Evolutionary conservation across 2,797 vertebrate genomes (phyloP), one percentile per base, ranked within the genome.

Genomic region (Aulostomus chinensis): DNA sequence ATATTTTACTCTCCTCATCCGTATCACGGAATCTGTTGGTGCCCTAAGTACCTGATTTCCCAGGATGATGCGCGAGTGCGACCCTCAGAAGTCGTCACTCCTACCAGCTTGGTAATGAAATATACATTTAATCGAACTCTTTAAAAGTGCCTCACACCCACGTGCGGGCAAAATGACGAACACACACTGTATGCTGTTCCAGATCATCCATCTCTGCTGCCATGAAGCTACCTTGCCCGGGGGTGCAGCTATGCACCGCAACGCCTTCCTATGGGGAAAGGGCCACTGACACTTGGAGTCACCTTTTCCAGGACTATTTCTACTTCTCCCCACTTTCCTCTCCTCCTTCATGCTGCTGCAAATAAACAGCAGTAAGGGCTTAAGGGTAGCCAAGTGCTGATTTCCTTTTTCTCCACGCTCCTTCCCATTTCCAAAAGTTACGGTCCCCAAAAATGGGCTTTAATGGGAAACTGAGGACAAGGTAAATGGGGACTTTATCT

Each of bases 401-500:
- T 76, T 82, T 71, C 37, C 65, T 77, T 71, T 73, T 64, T 55
- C 64, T 77, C 59, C 70, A 79, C 42, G 24, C 71, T 74, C 52
- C 67, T 71, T 81, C 73, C 68, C 46, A 83, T 85, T 85, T 76
- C 81, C 73, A 74, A 76, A 81, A 82, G 71, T 83, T 81, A 78
- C 56, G 39, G 76, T 72, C 61, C 57, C 72, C 73, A 71, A 84
- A 86, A 86, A 88, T 74, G 70, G 76, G 57, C 81, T 87, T 81
- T 86, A 88, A 88, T 83, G 78, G 83, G 79, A 80, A 87, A 85
- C 84, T 76, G 79, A 88, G 85, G 89, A 90, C 85, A 83, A 84
- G 82, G 81, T 83, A 89, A 91, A 90, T 84, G 76, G 86, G 50
- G 75, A 81, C 72, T 84, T 88, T 88, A 85, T 90, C 84, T 81